Conservation (phyloP, 2,888 invertebrate species). For the Pollenia griseotomentosa region DNA sequence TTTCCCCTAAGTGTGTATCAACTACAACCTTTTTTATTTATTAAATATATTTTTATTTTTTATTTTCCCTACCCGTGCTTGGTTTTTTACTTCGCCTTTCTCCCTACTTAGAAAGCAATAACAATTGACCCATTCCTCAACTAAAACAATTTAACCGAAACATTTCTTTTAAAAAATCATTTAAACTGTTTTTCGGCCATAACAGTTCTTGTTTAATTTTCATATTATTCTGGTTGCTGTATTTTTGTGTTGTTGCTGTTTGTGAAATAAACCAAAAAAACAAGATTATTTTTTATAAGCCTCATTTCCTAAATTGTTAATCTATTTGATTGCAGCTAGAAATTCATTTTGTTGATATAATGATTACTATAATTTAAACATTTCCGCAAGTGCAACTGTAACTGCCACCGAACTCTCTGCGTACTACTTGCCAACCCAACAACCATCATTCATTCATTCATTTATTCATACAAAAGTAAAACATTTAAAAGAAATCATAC, state of each 20-base stretch:
- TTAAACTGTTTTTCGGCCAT: not conserved
- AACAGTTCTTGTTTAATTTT: conserved; percentile 36
- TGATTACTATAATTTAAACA: conserved; percentile 73
- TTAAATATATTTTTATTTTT: too few species aligned
- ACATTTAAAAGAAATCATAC: conserved; percentile 59
- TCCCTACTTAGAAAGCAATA: not conserved
- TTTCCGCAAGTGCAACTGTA: conserved; percentile 82
- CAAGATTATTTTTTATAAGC: conserved; percentile 27
- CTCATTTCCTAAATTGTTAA: conserved; percentile 65
- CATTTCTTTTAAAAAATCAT: not conserved
- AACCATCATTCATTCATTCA: conserved; percentile 28
- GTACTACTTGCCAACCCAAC: not conserved
- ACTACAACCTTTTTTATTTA: too few species aligned
- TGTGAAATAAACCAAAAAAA: too few species aligned
- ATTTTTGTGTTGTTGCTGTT: not conserved
- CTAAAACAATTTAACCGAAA: not conserved
- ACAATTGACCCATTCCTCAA: not conserved
- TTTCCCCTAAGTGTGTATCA: too few species aligned
- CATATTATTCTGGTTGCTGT: not conserved
- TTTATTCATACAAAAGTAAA: conserved; percentile 8
- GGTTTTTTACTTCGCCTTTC: not conserved
- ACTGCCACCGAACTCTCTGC: conserved; percentile 78
- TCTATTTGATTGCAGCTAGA: conserved; percentile 61
- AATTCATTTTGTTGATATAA: conserved; percentile 70
- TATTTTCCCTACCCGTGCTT: too few species aligned